These are phyloP conservation scores for Dendroctonus ponderosae DNA, from an alignment of 1,140 invertebrate genomes.

Conservation along the genomic window DNA sequence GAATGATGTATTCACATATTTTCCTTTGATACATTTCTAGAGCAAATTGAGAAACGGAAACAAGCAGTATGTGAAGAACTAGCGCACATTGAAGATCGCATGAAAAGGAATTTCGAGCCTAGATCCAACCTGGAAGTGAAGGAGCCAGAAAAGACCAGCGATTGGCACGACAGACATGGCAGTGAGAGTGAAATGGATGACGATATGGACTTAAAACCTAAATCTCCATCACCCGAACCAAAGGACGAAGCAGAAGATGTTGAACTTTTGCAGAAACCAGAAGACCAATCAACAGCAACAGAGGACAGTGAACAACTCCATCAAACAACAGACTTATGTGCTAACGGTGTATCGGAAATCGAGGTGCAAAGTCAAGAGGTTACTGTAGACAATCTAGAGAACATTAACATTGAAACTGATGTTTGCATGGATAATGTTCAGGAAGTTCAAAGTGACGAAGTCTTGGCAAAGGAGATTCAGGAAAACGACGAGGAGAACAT, in stretches of 20 bases:
- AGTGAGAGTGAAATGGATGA: conserved; percentile 30
- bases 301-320: background rate
- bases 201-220: conserved; percentile 18
- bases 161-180: conserved; percentile 11
- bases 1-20: background rate
- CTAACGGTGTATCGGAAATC: conserved; percentile 2
- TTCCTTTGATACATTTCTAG: conserved; percentile 38
- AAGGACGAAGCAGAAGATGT: conserved; percentile 1
- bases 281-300: background rate
- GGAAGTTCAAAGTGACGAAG: conserved; percentile 2
- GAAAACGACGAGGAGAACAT: conserved; percentile 2
- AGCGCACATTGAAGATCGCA: conserved; percentile 44
- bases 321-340: background rate
- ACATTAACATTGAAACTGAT: background rate
- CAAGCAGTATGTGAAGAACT: conserved; percentile 45
- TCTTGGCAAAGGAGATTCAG: background rate
- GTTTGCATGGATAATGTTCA: background rate
- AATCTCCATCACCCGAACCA: conserved; percentile 16
- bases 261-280: background rate
- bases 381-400: background rate
- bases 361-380: background rate
- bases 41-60: conserved; percentile 51
- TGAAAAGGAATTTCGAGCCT: conserved; percentile 44
- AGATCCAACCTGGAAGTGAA: conserved; percentile 30
- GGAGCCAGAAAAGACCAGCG: conserved; percentile 12